phyloP scores from a whole-genome alignment of 2,888 invertebrate genomes.

The Dynastes hyllus region DNA sequence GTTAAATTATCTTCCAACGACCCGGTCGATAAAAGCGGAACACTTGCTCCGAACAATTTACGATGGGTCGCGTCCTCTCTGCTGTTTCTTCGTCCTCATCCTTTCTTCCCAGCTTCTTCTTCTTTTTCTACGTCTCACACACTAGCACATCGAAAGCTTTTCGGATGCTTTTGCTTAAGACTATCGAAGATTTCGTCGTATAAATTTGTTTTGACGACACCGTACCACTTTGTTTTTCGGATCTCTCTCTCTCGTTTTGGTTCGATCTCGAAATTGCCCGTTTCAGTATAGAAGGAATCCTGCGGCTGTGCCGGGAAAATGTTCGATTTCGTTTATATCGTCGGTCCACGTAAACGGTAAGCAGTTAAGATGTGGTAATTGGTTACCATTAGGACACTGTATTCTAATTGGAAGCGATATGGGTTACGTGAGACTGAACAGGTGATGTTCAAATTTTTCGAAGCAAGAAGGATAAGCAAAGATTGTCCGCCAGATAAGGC shows the following conservation, averaged over 20 bases:
- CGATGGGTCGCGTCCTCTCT: conserved; percentile 34
- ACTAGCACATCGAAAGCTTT: conserved; percentile 4
- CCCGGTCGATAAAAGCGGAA: conserved; percentile 45
- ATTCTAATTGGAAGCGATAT: conserved; percentile 49
- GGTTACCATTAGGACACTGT: conserved; percentile 49
- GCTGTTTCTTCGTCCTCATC: conserved; percentile 27
- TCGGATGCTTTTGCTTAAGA: conserved; percentile 32
- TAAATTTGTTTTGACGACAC: conserved; percentile 47
- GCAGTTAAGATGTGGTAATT: conserved; percentile 47
- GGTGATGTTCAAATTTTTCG: conserved; percentile 20
- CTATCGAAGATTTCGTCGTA: conserved; percentile 45
- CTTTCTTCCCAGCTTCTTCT: conserved; percentile 29
- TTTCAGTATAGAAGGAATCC: conserved; percentile 15
- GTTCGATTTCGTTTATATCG: conserved; percentile 11
- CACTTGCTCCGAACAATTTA: conserved; percentile 44
- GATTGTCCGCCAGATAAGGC: neutral
- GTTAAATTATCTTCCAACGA: conserved; percentile 43
- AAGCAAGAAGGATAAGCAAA: conserved; percentile 1
- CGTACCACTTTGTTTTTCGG: conserved; percentile 26
- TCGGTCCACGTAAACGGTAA: conserved; percentile 32
- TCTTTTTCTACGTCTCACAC: conserved; percentile 20
- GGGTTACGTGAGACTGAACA: conserved; percentile 10
- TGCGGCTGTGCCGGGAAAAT: neutral
- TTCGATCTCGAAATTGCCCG: conserved; percentile 24
- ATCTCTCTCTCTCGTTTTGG: conserved; percentile 5